Conservation (phyloP, 2,888 invertebrate genomes). For the Tipula vernalis region DNA sequence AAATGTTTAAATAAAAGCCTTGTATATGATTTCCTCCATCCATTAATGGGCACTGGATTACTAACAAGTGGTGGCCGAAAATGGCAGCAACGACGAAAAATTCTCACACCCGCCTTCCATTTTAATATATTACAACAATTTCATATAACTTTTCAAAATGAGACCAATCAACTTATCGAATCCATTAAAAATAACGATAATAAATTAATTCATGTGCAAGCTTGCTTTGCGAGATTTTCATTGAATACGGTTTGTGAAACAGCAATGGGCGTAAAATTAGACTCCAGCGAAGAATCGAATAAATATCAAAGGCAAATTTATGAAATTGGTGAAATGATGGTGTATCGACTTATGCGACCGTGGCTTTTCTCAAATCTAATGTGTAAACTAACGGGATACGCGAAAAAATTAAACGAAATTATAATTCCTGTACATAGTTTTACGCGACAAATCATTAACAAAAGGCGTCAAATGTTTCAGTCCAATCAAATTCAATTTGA, state of each 20-base stretch:
- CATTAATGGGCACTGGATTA: slow-evolving; percentile 41
- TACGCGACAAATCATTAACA: slow-evolving; percentile 35
- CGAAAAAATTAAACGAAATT: slow-evolving; percentile 35
- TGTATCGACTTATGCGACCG: slow-evolving; percentile 38
- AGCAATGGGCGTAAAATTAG: background rate
- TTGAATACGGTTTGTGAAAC: slow-evolving; percentile 50
- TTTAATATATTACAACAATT: slow-evolving; percentile 40
- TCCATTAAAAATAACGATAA: slow-evolving; percentile 18
- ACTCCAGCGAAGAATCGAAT: slow-evolving; percentile 26
- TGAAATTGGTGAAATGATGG: slow-evolving; percentile 32
- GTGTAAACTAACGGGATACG: slow-evolving; percentile 40
- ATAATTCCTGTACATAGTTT: slow-evolving; percentile 33
- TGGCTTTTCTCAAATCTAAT: slow-evolving; percentile 43
- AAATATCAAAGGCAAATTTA: slow-evolving; percentile 46
- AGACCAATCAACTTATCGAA: slow-evolving; percentile 28
- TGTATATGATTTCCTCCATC: slow-evolving; percentile 37
- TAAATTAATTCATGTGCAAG: slow-evolving; percentile 35
- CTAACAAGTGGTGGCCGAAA: slow-evolving; percentile 28
- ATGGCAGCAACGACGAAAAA: slow-evolving; percentile 47
- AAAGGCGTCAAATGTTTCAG: slow-evolving; percentile 26
- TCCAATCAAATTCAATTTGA: slow-evolving; percentile 18
- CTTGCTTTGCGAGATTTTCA: slow-evolving; percentile 45
- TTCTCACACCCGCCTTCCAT: slow-evolving; percentile 52
- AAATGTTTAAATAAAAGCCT: slow-evolving; percentile 39
- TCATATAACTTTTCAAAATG: slow-evolving; percentile 19